These are phyloP conservation scores for Carollia perspicillata DNA, from an alignment of 2,113 vertebrate species.

Conservation along the genomic window DNA sequence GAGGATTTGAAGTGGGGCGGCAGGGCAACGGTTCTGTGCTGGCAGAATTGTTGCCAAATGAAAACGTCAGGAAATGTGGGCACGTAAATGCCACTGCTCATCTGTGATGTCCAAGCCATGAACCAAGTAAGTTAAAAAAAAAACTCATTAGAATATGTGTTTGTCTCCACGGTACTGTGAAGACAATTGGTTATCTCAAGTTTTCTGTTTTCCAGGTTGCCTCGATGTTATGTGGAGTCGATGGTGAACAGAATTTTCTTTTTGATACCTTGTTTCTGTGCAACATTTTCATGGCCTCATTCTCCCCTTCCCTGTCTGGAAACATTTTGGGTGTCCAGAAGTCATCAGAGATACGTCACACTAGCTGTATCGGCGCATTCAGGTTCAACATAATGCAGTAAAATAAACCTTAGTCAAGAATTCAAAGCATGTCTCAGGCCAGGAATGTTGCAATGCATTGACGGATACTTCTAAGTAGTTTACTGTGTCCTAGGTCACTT, in stretches of 20 bases:
- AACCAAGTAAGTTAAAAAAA: not conserved
- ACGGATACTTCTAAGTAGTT: not conserved
- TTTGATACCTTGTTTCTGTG: not conserved
- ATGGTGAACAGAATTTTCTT: not conserved
- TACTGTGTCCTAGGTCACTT: not conserved
- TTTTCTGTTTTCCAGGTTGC: not conserved
- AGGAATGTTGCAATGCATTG: not conserved
- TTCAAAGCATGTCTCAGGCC: not conserved
- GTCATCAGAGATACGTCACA: not conserved
- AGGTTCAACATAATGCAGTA: not conserved
- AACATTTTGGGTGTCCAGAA: conserved; percentile 32
- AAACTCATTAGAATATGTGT: not conserved
- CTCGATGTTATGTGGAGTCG: not conserved
- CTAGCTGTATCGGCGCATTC: not conserved
- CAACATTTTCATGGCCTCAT: not conserved
- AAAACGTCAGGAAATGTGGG: conserved; percentile 54
- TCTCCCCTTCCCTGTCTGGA: not conserved
- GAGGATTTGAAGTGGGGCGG: not conserved
- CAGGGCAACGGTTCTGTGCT: not conserved
- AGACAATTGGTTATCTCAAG: not conserved
- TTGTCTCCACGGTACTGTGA: not conserved
- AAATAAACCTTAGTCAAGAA: conserved; percentile 18
- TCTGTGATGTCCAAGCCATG: not conserved
- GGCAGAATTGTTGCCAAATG: conserved; percentile 28
- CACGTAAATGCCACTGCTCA: not conserved